Percentiles rank a stretch among this genome's conserved stretches.
These are phyloP conservation scores for Thryonomys swinderianus DNA, from an alignment of 2,113 vertebrate genomes.

Conservation along the genomic window DNA sequence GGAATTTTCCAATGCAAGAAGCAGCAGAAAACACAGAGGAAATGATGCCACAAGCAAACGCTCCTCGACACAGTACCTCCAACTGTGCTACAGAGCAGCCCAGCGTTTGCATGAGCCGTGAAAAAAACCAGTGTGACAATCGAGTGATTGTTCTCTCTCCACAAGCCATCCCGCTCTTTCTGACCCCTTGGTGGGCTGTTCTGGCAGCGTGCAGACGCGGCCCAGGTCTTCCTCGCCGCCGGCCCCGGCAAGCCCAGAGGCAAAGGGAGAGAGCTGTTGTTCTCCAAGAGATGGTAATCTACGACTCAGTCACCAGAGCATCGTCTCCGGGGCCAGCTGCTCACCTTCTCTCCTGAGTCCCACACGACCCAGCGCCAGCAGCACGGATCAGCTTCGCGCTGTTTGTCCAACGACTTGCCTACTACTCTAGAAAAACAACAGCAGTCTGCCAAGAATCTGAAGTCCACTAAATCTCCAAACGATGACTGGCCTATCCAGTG, in stretches of 20 bases:
- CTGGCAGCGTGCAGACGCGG: neutral
- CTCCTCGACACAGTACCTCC: slow-evolving; percentile 30
- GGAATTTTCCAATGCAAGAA: slow-evolving; percentile 77
- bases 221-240: neutral
- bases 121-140: slow-evolving; percentile 46
- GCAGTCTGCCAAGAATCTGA: slow-evolving; percentile 64
- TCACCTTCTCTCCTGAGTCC: neutral
- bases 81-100: slow-evolving; percentile 30
- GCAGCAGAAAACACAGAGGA: slow-evolving; percentile 28
- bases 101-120: neutral
- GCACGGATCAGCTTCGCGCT: neutral
- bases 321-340: neutral
- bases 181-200: neutral
- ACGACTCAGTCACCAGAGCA: neutral
- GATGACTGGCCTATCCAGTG: slow-evolving; percentile 31
- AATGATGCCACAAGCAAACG: slow-evolving; percentile 2
- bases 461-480: slow-evolving; percentile 66
- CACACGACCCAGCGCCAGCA: neutral
- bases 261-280: neutral
- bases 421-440: slow-evolving; percentile 67
- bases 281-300: neutral
- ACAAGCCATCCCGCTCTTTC: slow-evolving; percentile 19
- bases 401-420: slow-evolving; percentile 40
- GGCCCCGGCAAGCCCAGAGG: neutral
- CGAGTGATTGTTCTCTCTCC: slow-evolving; percentile 51